Percentiles rank a stretch among this genome's conserved stretches.
Evolutionary conservation across 1,140 invertebrate genomes (phyloP).

Genomic region (Formica exsecta): DNA sequence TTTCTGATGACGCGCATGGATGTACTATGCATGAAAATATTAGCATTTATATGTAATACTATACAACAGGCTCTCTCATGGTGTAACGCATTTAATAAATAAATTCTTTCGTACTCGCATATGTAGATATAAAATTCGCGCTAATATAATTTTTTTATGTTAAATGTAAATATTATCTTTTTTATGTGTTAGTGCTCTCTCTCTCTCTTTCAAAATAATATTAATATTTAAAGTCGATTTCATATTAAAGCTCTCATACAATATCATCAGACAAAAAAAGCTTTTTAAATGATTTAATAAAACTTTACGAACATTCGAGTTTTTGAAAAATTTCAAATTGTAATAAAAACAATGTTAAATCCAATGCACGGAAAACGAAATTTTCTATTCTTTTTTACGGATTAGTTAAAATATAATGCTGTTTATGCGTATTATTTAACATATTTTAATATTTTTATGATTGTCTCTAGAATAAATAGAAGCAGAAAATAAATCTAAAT

Average conservation of each 20-base stretch:
- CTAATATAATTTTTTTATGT: slow-evolving; percentile 33
- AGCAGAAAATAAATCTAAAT: neutral
- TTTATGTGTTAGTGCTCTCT: neutral
- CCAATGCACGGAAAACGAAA: neutral
- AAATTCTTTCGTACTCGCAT: slow-evolving; percentile 14
- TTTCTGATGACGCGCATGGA: slow-evolving; percentile 30
- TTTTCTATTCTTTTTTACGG: neutral
- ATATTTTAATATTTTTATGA: neutral
- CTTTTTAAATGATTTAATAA: neutral
- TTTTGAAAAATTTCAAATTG: neutral
- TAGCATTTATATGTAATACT: slow-evolving; percentile 55
- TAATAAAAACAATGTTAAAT: neutral
- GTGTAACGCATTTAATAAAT: slow-evolving; percentile 46
- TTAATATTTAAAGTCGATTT: neutral
- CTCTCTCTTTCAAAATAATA: neutral
- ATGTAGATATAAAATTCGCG: slow-evolving; percentile 24
- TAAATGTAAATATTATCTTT: slow-evolving; percentile 11
- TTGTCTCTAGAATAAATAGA: neutral
- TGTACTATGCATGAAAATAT: slow-evolving; percentile 61
- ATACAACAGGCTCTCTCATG: slow-evolving; percentile 3
- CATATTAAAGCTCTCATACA: neutral
- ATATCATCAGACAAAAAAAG: neutral
- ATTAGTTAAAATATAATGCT: neutral
- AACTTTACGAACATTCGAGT: neutral
- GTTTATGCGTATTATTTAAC: neutral